Percentiles rank a stretch among this genome's conserved stretches.
These are phyloP conservation scores for Papilio gigon DNA, from an alignment of 2,888 invertebrate species.

Conservation along the genomic window DNA sequence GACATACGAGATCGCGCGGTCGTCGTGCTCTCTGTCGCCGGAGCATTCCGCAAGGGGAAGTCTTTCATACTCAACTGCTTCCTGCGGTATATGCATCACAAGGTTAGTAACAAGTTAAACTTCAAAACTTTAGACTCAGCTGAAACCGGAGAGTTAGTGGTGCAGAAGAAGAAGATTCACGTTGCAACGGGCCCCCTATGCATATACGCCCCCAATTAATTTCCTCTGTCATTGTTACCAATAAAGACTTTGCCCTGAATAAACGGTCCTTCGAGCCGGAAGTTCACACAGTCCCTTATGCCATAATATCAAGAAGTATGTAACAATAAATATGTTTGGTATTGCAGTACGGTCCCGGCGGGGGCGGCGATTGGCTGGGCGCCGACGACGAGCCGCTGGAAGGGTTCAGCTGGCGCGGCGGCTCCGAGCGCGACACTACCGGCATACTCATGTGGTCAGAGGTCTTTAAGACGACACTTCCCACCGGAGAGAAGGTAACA, in stretches of 20 bases:
- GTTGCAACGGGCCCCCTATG: too few relatives aligned
- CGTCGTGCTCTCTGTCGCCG: constrained; percentile 95
- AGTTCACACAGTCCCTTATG: background rate
- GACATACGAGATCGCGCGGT: constrained; percentile 90
- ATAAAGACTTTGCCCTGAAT: background rate
- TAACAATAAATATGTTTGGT: background rate
- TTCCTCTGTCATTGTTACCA: background rate
- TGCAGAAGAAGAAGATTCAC: too few relatives aligned
- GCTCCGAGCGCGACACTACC: constrained; percentile 97
- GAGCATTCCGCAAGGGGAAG: constrained; percentile 97
- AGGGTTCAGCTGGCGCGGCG: constrained; percentile 98
- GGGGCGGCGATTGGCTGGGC: constrained; percentile 92
- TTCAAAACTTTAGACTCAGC: too few relatives aligned
- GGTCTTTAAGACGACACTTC: constrained; percentile 90
- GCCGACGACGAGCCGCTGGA: constrained; percentile 89
- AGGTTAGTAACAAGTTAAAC: constrained; percentile 82
- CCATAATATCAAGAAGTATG: background rate
- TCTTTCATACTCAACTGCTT: constrained; percentile 98
- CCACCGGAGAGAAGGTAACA: constrained; percentile 87
- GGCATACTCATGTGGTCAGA: constrained; percentile 99
- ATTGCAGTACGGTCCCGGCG: constrained; percentile 66
- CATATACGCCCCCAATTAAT: background rate
- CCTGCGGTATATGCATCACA: constrained; percentile 93
- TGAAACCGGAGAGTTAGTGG: too few relatives aligned
- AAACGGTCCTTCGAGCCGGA: constrained; percentile 5